phyloP scores from a whole-genome alignment of 2,113 vertebrate genomes.

The Bos indicus region DNA sequence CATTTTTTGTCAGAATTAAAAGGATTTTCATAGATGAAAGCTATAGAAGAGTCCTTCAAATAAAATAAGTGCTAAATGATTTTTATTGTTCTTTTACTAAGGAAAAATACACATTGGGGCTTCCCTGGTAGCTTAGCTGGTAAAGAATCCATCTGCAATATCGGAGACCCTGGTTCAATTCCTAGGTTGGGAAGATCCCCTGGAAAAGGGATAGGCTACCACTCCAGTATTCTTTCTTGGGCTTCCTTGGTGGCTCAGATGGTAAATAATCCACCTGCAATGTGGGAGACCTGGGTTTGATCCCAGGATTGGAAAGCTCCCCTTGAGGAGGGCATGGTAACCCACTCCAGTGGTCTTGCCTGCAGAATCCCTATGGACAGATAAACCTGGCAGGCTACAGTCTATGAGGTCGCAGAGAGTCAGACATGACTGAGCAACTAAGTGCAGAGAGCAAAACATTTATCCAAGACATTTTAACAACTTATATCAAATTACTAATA shows the following conservation, averaged over 20 bases:
- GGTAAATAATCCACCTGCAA: not conserved
- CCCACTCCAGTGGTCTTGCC: not conserved
- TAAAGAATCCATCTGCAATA: not conserved
- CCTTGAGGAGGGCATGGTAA: not conserved
- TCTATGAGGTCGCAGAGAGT: not conserved
- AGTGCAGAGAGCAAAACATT: not conserved
- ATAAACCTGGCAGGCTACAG: not conserved
- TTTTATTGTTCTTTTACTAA: not conserved
- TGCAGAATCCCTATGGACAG: not conserved
- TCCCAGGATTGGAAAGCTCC: not conserved
- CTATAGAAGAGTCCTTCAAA: not conserved
- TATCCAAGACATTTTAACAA: not conserved
- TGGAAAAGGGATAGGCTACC: not conserved
- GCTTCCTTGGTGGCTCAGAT: not conserved
- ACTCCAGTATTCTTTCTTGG: not conserved
- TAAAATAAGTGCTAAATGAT: not conserved
- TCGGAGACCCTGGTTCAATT: not conserved
- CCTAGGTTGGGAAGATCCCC: not conserved
- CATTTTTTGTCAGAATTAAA: not conserved
- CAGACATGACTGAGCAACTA: accelerated
- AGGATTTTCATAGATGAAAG: not conserved
- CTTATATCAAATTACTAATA: not conserved
- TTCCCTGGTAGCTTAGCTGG: not conserved
- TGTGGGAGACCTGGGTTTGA: not conserved
- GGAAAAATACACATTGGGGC: not conserved